Evolutionary conservation across 2,888 invertebrate species (phyloP).

Genomic region (Gisinianus flammeolus): DNA sequence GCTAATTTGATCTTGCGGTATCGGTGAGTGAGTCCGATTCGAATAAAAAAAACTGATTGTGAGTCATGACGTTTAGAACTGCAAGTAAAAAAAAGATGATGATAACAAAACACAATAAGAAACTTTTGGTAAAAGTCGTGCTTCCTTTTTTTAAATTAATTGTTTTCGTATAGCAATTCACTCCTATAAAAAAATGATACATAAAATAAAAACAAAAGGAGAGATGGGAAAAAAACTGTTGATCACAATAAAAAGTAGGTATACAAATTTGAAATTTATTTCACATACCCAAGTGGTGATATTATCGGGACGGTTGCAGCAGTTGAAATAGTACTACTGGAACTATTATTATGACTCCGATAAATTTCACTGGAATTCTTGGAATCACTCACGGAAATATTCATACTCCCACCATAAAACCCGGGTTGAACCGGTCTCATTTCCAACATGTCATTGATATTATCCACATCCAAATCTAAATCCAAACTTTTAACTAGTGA

Average conservation of each 20-base stretch:
- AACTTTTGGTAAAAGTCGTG: background rate
- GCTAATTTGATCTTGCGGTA: too few species aligned
- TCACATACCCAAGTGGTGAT: conserved; percentile 54
- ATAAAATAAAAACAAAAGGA: background rate
- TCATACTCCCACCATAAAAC: conserved; percentile 21
- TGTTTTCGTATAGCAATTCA: too few species aligned
- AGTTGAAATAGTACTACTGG: conserved; percentile 44
- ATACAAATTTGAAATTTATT: background rate
- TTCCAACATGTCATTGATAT: conserved; percentile 29
- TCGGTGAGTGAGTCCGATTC: too few species aligned
- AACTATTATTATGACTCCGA: conserved; percentile 24
- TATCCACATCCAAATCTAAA: background rate
- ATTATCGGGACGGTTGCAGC: conserved; percentile 47
- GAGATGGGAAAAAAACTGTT: background rate
- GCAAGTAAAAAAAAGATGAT: too few species aligned
- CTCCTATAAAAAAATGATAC: background rate
- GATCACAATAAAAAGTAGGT: background rate
- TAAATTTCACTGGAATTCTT: background rate
- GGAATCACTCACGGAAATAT: background rate
- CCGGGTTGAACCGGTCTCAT: conserved; percentile 17
- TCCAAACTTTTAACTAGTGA: conserved; percentile 17
- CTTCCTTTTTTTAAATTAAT: too few species aligned
- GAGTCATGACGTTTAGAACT: too few species aligned
- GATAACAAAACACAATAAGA: too few species aligned
- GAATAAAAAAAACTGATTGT: too few species aligned